Percentiles rank a stretch among this genome's conserved stretches.
Evolutionary conservation across 2,797 vertebrate genomes (phyloP).

Genomic region (Helicolenus hilgendorfi): DNA sequence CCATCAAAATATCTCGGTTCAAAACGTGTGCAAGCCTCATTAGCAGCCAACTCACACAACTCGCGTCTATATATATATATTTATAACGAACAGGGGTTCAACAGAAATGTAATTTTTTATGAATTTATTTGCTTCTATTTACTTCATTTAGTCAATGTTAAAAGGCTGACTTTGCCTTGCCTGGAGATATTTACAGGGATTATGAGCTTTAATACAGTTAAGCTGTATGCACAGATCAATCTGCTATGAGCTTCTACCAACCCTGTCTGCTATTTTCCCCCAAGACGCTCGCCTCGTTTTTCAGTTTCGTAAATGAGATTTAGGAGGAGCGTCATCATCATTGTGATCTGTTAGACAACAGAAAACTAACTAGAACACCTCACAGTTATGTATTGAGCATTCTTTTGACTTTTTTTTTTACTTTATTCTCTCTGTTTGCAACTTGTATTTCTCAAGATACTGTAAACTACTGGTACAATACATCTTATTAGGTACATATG

Average conservation of each 20-base stretch:
- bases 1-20: slow-evolving; percentile 90
- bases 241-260: slow-evolving; percentile 70
- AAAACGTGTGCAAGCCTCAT: slow-evolving; percentile 90
- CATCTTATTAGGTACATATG: not conserved
- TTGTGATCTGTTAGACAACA: slow-evolving; percentile 64
- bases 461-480: not conserved
- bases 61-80: slow-evolving; percentile 69
- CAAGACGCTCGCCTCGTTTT: slow-evolving; percentile 33
- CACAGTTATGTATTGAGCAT: slow-evolving; percentile 85
- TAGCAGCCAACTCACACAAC: slow-evolving; percentile 89
- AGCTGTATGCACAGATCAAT: slow-evolving; percentile 83
- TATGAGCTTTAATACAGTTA: slow-evolving; percentile 85
- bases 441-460: not conserved
- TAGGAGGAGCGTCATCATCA: slow-evolving; percentile 47
- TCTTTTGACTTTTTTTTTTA: slow-evolving; percentile 19
- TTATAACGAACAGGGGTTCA: slow-evolving; percentile 55
- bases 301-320: slow-evolving; percentile 62
- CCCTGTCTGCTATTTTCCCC: slow-evolving; percentile 51
- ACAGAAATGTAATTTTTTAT: slow-evolving; percentile 74
- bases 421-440: slow-evolving; percentile 40
- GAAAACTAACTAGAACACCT: slow-evolving; percentile 66
- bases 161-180: slow-evolving; percentile 87
- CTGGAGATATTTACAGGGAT: slow-evolving; percentile 89
- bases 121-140: slow-evolving; percentile 85
- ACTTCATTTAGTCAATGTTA: slow-evolving; percentile 88